Conservation (phyloP, 2,113 vertebrate genomes). For the Chaetorhynchus papuensis region DNA sequence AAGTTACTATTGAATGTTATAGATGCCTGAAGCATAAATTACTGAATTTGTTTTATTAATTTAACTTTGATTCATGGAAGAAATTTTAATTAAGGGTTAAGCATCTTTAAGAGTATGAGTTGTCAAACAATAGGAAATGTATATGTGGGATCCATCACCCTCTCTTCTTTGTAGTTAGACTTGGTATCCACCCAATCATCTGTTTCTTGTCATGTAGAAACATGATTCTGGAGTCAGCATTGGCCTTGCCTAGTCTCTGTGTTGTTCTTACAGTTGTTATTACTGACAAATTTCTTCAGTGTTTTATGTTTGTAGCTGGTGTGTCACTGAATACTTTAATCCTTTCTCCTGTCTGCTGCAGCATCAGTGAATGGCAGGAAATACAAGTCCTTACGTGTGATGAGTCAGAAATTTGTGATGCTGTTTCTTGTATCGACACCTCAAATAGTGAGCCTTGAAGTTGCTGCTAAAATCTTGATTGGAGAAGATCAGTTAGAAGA, state of each 20-base stretch:
- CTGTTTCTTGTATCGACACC: slow-evolving; percentile 90
- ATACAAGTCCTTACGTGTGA: slow-evolving; percentile 93
- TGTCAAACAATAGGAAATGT: background rate
- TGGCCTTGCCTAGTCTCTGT: background rate
- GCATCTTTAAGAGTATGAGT: background rate
- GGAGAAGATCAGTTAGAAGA: slow-evolving; percentile 89
- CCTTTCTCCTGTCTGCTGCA: slow-evolving; percentile 54
- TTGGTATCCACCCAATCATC: background rate
- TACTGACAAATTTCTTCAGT: background rate
- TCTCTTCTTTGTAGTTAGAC: background rate
- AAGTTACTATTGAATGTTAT: background rate
- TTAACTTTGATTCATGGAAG: background rate
- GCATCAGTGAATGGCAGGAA: slow-evolving; percentile 92
- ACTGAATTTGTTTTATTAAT: background rate
- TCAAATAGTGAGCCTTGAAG: slow-evolving; percentile 88
- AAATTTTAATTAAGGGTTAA: background rate
- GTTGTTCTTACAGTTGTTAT: background rate
- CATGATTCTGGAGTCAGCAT: background rate
- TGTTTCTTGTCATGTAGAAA: background rate
- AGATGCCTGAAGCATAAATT: background rate
- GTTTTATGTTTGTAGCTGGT: slow-evolving; percentile 13
- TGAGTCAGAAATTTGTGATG: slow-evolving; percentile 99
- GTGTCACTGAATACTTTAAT: slow-evolving; percentile 33
- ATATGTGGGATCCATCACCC: background rate
- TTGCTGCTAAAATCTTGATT: slow-evolving; percentile 94